Base-by-base conservation (phyloP, 2,113 vertebrate species). In the Rhagologus leucostigma region DNA sequence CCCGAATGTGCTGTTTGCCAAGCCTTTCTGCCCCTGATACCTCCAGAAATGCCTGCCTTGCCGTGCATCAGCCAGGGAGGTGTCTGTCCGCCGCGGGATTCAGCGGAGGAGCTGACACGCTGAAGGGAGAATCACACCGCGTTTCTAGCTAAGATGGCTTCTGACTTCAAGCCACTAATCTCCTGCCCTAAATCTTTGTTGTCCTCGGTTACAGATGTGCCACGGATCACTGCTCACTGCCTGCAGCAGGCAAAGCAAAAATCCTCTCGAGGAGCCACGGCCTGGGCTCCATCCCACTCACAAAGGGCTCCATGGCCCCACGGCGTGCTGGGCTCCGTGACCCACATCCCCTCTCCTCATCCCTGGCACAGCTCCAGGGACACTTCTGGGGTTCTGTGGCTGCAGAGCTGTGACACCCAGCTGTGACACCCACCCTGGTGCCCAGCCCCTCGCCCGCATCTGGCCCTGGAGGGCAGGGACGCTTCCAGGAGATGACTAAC, bases 111-210 rank as follows among this genome's bases (percentile, higher is more conserved):
- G 70, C 62, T n/a, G n/a, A 5, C 29, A 2, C 22, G 11, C 62
- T 3, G 20, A 22, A 18, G 24, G 39, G 46, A 83, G 55, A 41
- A 62, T 29, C 71, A 18, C 71, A 27, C 8, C 47, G 1, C 83
- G 2, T 14, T 68, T 52, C 71, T 7, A 9, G 23, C 94, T 92
- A 92, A 95, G 73, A 95, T 89, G 91, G 95, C 95, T 95, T 93
- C 96, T 91, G 90, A 89, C 87, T 96, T 44, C 32, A 20, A 86
- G 91, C 68, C 84, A 13, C 49, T 88, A 27, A 95, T 93, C 83
- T 86, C 15, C 92, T 92, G 95, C 95, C 93, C 95, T 95, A 55
- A 70, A 95, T 95, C 93, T 75, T 71, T 6, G 89, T 59, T 89
- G 94, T 82, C 89, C 76, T 59, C 39, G 91, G 83, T 86, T 77